These are phyloP conservation scores for Cephus rjabovi DNA, from an alignment of 2,888 invertebrate species.

Conservation along the genomic window DNA sequence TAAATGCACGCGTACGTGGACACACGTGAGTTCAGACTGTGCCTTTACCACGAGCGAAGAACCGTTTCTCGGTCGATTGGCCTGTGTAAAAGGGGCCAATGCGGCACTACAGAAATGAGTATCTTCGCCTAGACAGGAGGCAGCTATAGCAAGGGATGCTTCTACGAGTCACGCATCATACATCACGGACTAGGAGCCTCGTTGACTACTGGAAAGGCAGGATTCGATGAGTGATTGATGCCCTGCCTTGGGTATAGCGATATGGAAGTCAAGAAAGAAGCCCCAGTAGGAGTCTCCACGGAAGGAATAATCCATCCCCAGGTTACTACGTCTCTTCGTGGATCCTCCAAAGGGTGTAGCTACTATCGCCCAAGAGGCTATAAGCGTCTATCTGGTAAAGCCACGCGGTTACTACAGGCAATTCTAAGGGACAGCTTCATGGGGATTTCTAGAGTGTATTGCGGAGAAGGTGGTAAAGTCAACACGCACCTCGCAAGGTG, in stretches of 20 bases:
- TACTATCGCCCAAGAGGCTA: neutral
- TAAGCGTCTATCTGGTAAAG: neutral
- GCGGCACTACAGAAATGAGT: neutral
- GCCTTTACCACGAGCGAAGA: too few species aligned
- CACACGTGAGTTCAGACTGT: too few species aligned
- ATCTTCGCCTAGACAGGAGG: neutral
- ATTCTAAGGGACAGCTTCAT: neutral
- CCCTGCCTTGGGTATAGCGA: neutral
- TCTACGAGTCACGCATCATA: neutral
- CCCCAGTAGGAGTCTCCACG: neutral
- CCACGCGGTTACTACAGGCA: neutral
- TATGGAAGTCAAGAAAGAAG: neutral
- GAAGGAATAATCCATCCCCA: neutral
- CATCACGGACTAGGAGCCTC: neutral
- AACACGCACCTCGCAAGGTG: slow-evolving; percentile 8
- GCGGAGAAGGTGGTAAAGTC: neutral
- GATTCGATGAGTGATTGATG: neutral
- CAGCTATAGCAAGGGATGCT: neutral
- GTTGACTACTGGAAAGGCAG: neutral
- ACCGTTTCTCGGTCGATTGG: neutral
- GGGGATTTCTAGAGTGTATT: neutral
- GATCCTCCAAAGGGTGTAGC: neutral
- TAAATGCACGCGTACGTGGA: too few species aligned
- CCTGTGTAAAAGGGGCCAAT: neutral
- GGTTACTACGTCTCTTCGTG: neutral